phyloP scores from a whole-genome alignment of 2,113 vertebrate species.

The Oreotragus oreotragus region DNA sequence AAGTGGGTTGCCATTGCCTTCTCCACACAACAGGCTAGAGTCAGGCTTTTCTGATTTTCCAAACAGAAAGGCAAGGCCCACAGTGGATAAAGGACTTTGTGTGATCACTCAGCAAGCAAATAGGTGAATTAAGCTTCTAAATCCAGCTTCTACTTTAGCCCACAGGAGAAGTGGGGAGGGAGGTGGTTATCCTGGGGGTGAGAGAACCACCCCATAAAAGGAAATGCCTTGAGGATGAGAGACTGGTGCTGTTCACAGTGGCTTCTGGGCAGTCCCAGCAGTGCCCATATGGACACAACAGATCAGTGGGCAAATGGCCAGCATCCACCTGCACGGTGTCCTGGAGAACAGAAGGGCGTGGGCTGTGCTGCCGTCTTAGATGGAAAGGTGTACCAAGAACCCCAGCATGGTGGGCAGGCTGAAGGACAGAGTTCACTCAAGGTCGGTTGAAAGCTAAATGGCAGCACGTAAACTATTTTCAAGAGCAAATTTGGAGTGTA shows the following conservation, averaged over 20 bases:
- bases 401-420: background rate
- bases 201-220: background rate
- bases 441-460: background rate
- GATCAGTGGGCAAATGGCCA: background rate
- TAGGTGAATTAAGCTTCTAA: background rate
- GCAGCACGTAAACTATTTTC: background rate
- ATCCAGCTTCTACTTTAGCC: background rate
- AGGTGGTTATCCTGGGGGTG: background rate
- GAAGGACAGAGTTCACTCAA: background rate
- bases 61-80: background rate
- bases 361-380: background rate
- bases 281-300: too few species aligned
- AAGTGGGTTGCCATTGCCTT: too few species aligned
- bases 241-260: background rate
- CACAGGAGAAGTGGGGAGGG: background rate
- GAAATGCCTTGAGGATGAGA: background rate
- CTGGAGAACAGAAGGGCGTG: background rate
- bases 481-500: background rate
- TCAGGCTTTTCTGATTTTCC: background rate
- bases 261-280: background rate
- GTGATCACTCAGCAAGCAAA: background rate
- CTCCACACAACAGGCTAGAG: background rate
- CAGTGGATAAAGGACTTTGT: background rate
- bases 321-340: fast-evolving
- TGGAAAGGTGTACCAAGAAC: background rate